Evolutionary conservation across 2,888 invertebrate genomes (phyloP).

Genomic region (Chrysodeixis includens): DNA sequence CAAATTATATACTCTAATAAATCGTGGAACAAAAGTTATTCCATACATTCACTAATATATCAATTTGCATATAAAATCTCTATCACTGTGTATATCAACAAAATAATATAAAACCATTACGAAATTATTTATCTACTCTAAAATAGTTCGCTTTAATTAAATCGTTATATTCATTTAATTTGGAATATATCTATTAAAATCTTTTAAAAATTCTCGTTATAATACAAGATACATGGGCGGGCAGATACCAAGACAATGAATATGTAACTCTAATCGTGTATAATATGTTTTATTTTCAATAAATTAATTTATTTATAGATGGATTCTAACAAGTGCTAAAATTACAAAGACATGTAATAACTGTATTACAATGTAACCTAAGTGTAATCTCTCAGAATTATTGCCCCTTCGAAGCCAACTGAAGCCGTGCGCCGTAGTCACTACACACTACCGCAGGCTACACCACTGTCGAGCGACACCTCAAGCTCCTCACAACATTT

Average conservation of each 20-base stretch:
- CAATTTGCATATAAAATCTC: constrained; percentile 50
- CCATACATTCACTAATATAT: constrained; percentile 28
- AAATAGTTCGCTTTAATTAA: constrained; percentile 47
- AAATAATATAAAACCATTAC: constrained; percentile 37
- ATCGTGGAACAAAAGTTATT: constrained; percentile 37
- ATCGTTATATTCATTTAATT: constrained; percentile 52
- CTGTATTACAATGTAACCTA: constrained; percentile 63
- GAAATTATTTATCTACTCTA: constrained; percentile 46
- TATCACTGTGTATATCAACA: constrained; percentile 42
- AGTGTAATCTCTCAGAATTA: constrained; percentile 76
- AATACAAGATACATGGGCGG: constrained; percentile 56
- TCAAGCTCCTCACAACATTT: constrained; percentile 74
- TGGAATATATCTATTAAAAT: constrained; percentile 56
- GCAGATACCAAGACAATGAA: constrained; percentile 59
- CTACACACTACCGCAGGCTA: constrained; percentile 82
- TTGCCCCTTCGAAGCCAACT: constrained; percentile 82
- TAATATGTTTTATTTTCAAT: constrained; percentile 65
- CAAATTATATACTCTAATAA: constrained; percentile 48
- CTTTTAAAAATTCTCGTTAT: constrained; percentile 45
- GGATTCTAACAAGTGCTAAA: constrained; percentile 73
- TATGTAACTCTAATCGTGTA: constrained; percentile 60
- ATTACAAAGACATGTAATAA: constrained; percentile 67
- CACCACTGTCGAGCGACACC: constrained; percentile 86
- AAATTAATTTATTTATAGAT: constrained; percentile 64
- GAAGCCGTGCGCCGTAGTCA: constrained; percentile 86